phyloP scores from a whole-genome alignment of 2,113 vertebrate genomes.

The Alethe diademata region DNA sequence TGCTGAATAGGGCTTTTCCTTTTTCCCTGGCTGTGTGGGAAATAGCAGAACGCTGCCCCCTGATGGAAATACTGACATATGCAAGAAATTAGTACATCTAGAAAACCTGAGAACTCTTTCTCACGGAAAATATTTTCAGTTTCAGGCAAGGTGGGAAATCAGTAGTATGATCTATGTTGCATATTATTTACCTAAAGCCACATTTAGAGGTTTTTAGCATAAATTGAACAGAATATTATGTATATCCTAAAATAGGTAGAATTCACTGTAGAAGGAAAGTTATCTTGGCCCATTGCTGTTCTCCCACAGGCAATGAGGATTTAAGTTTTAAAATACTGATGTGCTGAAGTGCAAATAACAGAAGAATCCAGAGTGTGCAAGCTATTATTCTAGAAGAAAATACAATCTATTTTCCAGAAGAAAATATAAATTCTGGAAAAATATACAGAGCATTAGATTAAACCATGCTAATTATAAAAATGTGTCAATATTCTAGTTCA shows the following conservation, averaged over 20 bases:
- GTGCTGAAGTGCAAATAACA: not conserved
- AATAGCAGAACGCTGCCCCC: not conserved
- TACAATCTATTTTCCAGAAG: not conserved
- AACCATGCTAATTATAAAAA: not conserved
- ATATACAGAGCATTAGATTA: not conserved
- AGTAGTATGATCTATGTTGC: not conserved
- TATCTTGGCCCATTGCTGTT: not conserved
- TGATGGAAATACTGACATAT: not conserved
- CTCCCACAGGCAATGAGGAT: not conserved
- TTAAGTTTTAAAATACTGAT: not conserved
- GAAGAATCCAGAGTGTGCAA: fast-evolving
- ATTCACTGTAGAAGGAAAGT: not conserved
- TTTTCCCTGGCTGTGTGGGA: not conserved
- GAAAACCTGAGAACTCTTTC: not conserved
- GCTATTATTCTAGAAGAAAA: not conserved
- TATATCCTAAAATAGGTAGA: not conserved
- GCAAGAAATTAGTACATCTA: not conserved
- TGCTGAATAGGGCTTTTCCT: not conserved
- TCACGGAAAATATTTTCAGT: not conserved
- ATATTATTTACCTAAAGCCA: not conserved
- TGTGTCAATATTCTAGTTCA: not conserved
- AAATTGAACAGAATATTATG: not conserved
- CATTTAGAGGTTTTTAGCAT: not conserved
- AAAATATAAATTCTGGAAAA: not conserved
- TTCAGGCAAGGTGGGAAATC: not conserved